Conservation (phyloP, 2,797 vertebrate genomes). For the Lepilemur ruficaudatus region DNA sequence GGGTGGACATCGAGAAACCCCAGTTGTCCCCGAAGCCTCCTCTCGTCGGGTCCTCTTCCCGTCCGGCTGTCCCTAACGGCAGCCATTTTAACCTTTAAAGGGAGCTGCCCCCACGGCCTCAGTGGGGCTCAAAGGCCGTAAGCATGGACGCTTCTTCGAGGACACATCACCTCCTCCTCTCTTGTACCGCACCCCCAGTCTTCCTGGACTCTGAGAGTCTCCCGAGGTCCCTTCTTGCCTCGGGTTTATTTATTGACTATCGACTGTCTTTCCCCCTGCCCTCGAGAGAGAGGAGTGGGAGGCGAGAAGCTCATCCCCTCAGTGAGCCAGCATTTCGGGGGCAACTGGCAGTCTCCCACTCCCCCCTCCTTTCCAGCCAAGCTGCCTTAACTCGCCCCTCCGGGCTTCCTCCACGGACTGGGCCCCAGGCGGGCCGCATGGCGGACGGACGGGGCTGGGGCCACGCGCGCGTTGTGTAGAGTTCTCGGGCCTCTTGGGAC, state of each 20-base stretch:
- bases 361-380: slow-evolving; percentile 75
- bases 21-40: slow-evolving; percentile 87
- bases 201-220: slow-evolving; percentile 59
- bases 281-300: slow-evolving; percentile 53
- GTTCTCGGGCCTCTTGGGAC: slow-evolving; percentile 48
- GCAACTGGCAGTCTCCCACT: slow-evolving; percentile 71
- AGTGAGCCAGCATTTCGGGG: slow-evolving; percentile 61
- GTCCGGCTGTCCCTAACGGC: slow-evolving; percentile 84
- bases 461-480: background rate
- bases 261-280: background rate
- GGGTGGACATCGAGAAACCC: slow-evolving; percentile 89
- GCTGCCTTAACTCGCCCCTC: slow-evolving; percentile 83
- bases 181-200: background rate
- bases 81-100: slow-evolving; percentile 91
- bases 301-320: slow-evolving; percentile 35
- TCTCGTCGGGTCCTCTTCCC: slow-evolving; percentile 88
- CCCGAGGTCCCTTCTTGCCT: background rate
- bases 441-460: slow-evolving; percentile 42
- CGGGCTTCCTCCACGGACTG: slow-evolving; percentile 78
- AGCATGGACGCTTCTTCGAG: background rate
- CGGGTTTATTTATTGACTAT: slow-evolving; percentile 75
- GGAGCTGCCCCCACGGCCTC: slow-evolving; percentile 48
- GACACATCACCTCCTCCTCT: background rate
- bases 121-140: background rate
- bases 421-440: slow-evolving; percentile 58